phyloP scores from a whole-genome alignment of 2,888 invertebrate genomes.

The Poecilus cupreus region DNA sequence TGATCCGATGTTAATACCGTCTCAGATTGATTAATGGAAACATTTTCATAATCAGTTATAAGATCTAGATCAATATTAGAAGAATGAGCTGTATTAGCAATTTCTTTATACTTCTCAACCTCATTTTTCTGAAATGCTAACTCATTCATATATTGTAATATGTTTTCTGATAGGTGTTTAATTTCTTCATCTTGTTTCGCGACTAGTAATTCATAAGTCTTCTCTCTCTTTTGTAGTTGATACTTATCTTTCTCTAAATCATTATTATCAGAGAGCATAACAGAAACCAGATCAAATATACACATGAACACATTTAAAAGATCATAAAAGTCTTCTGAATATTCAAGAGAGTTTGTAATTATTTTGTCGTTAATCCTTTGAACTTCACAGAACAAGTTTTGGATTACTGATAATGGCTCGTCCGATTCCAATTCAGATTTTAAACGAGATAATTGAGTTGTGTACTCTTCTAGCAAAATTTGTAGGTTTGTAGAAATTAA shows the following conservation, averaged over 20 bases:
- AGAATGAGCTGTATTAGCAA: background rate
- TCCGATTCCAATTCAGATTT: conserved; percentile 12
- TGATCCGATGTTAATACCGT: background rate
- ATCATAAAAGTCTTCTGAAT: conserved; percentile 22
- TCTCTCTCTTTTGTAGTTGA: background rate
- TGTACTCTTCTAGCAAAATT: background rate
- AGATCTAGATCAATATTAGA: background rate
- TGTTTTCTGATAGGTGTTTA: conserved; percentile 30
- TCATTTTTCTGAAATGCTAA: conserved; percentile 9
- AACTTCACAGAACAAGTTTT: conserved; percentile 1
- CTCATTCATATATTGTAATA: conserved; percentile 21
- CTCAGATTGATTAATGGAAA: background rate
- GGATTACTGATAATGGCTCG: background rate
- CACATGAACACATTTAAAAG: background rate
- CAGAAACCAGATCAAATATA: background rate
- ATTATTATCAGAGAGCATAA: background rate
- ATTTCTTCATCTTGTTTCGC: conserved; percentile 38
- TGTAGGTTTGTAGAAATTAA: background rate
- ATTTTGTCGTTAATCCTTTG: background rate
- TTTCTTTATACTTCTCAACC: background rate
- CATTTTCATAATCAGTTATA: too few species aligned
- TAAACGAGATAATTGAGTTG: background rate
- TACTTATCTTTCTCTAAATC: conserved; percentile 11
- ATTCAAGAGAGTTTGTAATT: background rate
- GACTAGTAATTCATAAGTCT: conserved; percentile 14